Evolutionary conservation across 2,888 invertebrate species (phyloP).

Genomic region (Noctua comes): DNA sequence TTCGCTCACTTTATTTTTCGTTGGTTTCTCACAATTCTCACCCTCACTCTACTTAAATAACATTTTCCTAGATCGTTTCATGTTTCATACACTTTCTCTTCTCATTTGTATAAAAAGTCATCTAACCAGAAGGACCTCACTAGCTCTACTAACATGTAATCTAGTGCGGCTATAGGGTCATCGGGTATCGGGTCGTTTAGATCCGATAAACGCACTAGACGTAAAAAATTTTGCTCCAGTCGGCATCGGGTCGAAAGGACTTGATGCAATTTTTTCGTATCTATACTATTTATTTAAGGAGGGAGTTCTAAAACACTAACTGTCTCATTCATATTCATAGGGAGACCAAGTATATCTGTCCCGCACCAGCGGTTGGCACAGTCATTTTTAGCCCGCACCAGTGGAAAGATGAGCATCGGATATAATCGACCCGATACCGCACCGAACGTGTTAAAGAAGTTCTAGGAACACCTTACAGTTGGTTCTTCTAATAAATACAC

Average conservation of each 20-base stretch:
- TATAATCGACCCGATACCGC: too few species aligned
- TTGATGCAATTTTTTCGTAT: neutral
- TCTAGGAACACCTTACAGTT: too few species aligned
- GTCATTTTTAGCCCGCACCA: slow-evolving; percentile 14
- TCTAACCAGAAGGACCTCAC: slow-evolving; percentile 19
- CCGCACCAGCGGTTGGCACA: slow-evolving; percentile 17
- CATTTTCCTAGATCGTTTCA: too few species aligned
- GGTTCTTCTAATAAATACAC: too few species aligned
- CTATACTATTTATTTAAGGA: too few species aligned
- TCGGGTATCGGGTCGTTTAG: slow-evolving; percentile 14
- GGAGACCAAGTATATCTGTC: slow-evolving; percentile 25
- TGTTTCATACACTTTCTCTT: neutral
- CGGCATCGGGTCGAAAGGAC: slow-evolving; percentile 2
- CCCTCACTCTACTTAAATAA: too few species aligned
- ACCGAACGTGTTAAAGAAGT: too few species aligned
- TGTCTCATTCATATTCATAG: slow-evolving; percentile 27
- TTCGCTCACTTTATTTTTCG: too few species aligned
- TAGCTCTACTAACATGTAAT: slow-evolving; percentile 21
- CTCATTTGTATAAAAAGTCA: slow-evolving; percentile 8
- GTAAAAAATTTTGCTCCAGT: slow-evolving; percentile 6
- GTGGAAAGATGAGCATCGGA: too few species aligned
- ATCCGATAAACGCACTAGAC: slow-evolving; percentile 13
- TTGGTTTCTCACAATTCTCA: too few species aligned
- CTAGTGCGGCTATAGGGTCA: slow-evolving; percentile 23
- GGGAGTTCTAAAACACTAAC: slow-evolving; percentile 16